Conservation (phyloP, 1,140 invertebrate genomes). For the Drosophila busckii region DNA sequence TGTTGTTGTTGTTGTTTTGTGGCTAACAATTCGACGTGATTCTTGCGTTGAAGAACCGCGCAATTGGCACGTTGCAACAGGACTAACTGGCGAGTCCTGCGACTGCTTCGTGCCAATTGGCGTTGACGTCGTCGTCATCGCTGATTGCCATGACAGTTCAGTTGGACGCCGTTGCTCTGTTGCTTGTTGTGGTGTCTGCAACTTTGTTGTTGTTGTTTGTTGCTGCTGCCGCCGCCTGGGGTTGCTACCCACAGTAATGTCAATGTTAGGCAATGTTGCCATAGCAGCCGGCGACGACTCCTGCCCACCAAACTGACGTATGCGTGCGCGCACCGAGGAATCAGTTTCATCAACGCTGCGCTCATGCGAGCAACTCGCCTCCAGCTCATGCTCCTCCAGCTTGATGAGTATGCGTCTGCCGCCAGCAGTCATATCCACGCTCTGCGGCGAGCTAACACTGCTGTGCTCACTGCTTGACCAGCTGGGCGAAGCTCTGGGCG, state of each 20-base stretch:
- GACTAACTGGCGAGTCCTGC: conserved; percentile 49
- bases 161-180: conserved; percentile 38
- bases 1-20: conserved; percentile 65
- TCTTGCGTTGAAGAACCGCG: conserved; percentile 77
- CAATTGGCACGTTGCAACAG: conserved; percentile 74
- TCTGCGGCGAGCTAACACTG: conserved; percentile 62
- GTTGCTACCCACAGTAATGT: conserved; percentile 76
- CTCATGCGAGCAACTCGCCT: conserved; percentile 28
- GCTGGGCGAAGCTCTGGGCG: conserved; percentile 58
- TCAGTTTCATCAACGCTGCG: conserved; percentile 58
- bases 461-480: conserved; percentile 64
- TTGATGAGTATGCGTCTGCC: conserved; percentile 68
- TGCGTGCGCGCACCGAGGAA: conserved; percentile 44
- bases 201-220: too few species aligned
- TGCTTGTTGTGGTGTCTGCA: too few species aligned
- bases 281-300: conserved; percentile 47
- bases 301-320: conserved; percentile 56
- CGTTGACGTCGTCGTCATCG: conserved; percentile 66
- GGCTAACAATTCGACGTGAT: conserved; percentile 73
- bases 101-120: conserved; percentile 72
- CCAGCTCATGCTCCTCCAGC: conserved; percentile 58
- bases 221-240: conserved; percentile 64
- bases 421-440: conserved; percentile 69
- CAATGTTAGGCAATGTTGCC: conserved; percentile 74
- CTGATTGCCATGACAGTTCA: conserved; percentile 58